phyloP scores from a whole-genome alignment of 2,797 vertebrate genomes.

The Thalassophryne amazonica region DNA sequence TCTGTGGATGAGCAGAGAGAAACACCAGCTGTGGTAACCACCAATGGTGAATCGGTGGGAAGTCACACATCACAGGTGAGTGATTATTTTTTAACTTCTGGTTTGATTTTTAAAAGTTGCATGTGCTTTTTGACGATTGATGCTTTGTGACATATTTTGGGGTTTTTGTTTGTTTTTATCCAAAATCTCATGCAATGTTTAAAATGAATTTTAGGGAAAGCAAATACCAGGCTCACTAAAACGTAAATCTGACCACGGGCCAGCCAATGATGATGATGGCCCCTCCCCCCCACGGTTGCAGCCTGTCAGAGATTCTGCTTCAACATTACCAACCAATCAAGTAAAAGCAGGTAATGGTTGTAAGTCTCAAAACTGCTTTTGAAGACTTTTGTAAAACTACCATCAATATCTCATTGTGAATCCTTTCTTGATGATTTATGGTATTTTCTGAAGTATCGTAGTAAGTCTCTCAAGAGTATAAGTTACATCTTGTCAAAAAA shows the following conservation, averaged over 20 bases:
- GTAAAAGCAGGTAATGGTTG: slow-evolving; percentile 47
- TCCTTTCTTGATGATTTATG: no score
- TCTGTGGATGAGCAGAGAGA: slow-evolving; percentile 34
- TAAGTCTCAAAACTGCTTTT: background rate
- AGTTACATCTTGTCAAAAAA: no score
- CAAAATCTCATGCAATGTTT: no score
- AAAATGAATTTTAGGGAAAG: slow-evolving; percentile 84
- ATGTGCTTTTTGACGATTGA: background rate
- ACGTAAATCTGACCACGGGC: slow-evolving; percentile 87
- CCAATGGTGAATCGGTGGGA: slow-evolving; percentile 44
- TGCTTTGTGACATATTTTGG: background rate
- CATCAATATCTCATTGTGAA: no score
- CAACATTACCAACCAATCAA: slow-evolving; percentile 49
- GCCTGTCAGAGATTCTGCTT: slow-evolving; percentile 61
- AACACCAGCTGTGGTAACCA: slow-evolving; percentile 1
- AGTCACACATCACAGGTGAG: slow-evolving; percentile 56
- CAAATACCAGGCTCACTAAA: slow-evolving; percentile 77
- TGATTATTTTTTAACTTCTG: no score
- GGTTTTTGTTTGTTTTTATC: background rate
- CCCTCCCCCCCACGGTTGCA: slow-evolving; percentile 57
- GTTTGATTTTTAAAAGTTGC: no score
- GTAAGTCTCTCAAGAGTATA: no score
- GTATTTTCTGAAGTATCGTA: no score
- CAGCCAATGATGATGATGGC: slow-evolving; percentile 73
- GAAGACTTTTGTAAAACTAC: no score